Base-by-base conservation (phyloP, 2,113 vertebrate species). In the Forbesichthys papilliferus region DNA sequence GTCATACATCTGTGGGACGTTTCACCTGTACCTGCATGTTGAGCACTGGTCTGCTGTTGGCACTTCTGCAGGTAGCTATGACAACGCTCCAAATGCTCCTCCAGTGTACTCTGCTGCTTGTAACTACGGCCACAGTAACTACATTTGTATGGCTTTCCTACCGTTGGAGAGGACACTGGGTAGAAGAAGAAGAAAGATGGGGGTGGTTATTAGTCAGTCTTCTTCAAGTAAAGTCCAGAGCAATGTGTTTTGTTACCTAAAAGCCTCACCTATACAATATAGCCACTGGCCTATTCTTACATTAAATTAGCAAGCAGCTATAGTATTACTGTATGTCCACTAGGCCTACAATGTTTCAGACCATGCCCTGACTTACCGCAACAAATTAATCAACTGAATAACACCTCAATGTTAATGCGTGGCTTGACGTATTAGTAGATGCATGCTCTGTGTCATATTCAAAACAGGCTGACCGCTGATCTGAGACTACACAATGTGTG, bases 71-170 rank as follows among this genome's bases (percentile, higher is more conserved):
- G 92, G 91, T 98, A 98, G 89, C 92, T 95, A 88, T 98, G 96
- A 75, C 96, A 98, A n/a, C 96, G 94, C 63, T 98, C 96, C 52
- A 94, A 94, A 87, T 98, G 96, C 82, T 98, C 96, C 87, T 98
- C 96, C 87, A 98, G 81, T 57, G 96, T 96, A 81, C 94, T 97
- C 90, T 96, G 96, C 91, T 98, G 96, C 84, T 98, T 98, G 90
- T 98, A 98, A 92, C 96, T 98, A 36, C 96, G 95, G 62, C 96
- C 96, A 46, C 96, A 98, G 88, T 95, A 98, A 93, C 95, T 98
- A 89, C 96, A 98, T 89, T 98, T 98, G 88, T 95, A 98, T 52
- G 96, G 96, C 75, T 98, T 98, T 75, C 96, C 96, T 6, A 96
- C 95, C 1, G 95, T 97, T 66, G 96, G 96, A 83, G 96, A 98